These are phyloP conservation scores for Gymnothorax reevesii DNA, from an alignment of 2,797 vertebrate genomes.

Conservation along the genomic window DNA sequence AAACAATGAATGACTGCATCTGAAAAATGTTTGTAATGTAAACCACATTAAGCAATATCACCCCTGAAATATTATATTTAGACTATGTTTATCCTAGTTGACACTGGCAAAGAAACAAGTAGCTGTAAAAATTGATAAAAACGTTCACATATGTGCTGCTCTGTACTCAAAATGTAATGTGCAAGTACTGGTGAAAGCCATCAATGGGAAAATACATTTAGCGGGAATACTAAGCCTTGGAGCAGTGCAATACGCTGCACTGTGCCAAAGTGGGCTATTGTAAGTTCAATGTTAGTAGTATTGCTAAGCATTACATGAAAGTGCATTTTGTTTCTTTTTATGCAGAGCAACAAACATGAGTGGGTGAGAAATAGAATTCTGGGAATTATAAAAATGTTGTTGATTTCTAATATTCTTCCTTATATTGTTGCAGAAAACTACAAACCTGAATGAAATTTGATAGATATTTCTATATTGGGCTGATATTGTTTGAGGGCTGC, in stretches of 20 bases:
- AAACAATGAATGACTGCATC: neutral
- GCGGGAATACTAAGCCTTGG: neutral
- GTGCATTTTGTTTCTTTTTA: neutral
- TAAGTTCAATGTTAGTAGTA: neutral
- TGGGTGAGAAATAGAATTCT: neutral
- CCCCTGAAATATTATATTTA: neutral
- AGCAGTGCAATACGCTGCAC: neutral
- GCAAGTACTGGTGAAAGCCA: neutral
- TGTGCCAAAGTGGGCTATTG: neutral
- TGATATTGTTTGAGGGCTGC: no score
- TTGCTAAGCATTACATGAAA: neutral
- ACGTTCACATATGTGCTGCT: neutral
- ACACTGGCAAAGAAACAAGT: neutral
- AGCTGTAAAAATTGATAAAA: neutral
- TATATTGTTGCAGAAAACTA: no score
- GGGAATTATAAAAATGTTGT: no score
- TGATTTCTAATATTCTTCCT: no score
- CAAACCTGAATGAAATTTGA: no score
- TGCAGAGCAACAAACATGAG: neutral
- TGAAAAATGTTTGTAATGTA: neutral
- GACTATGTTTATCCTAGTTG: neutral
- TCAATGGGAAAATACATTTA: neutral
- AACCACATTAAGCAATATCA: neutral
- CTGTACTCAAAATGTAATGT: neutral
- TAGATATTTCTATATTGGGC: no score